These are phyloP conservation scores for Hippocampus comes DNA, from an alignment of 2,113 vertebrate species.

Conservation along the genomic window DNA sequence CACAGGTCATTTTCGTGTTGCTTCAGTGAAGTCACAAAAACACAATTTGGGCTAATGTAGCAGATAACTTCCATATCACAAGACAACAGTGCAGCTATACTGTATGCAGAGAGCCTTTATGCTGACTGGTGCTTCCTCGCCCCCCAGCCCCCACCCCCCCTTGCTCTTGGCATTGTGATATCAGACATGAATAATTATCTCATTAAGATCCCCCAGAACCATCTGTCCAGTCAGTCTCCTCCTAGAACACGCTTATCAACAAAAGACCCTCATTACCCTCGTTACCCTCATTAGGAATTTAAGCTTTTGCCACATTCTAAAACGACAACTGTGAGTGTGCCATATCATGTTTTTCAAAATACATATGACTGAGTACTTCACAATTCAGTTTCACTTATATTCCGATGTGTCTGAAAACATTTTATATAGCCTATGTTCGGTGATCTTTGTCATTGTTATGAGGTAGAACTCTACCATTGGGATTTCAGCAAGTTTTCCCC, in stretches of 20 bases:
- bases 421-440: background rate
- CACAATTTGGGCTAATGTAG: background rate
- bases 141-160: constrained; percentile 4
- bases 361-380: background rate
- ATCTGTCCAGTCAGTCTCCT: constrained; percentile 61
- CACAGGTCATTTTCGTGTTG: constrained; percentile 14
- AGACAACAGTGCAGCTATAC: constrained; percentile 3
- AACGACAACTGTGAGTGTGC: background rate
- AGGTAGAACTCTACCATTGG: background rate
- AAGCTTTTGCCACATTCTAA: background rate
- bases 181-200: constrained; percentile 64
- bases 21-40: background rate
- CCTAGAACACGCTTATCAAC: constrained; percentile 38
- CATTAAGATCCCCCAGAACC: constrained; percentile 64
- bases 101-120: constrained; percentile 17
- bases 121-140: constrained; percentile 6
- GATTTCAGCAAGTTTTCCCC: background rate
- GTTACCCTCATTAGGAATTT: constrained; percentile 46
- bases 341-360: background rate
- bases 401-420: background rate
- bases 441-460: background rate
- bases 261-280: constrained; percentile 62
- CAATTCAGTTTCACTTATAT: background rate
- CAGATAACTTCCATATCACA: background rate
- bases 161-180: constrained; percentile 51